A percentile compares a stretch with the other conserved stretches of the same genome.
Evolutionary conservation across 2,113 vertebrate genomes (phyloP).

Genomic region (Symphodus melops): DNA sequence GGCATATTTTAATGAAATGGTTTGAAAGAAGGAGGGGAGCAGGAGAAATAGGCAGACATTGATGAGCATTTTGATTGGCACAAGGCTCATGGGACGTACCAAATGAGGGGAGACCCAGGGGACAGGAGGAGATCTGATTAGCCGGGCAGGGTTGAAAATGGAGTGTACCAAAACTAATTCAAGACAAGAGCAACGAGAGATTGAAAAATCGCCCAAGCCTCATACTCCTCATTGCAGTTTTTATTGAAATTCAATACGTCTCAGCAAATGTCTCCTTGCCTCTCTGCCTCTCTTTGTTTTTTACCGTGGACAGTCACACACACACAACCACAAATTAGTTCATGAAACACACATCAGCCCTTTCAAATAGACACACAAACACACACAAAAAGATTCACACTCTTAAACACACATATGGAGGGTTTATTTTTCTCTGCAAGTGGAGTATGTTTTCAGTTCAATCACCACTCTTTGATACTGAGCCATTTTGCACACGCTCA

Average conservation of each 20-base stretch:
- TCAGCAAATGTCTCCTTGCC: conserved; percentile 56
- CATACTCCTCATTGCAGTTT: conserved; percentile 59
- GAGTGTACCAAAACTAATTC: conserved; percentile 77
- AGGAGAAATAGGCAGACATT: conserved; percentile 63
- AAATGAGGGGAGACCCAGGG: conserved; percentile 70
- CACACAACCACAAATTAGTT: conserved; percentile 14
- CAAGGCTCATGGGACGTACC: conserved; percentile 74
- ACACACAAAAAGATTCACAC: conserved; percentile 32
- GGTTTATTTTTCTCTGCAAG: conserved; percentile 59
- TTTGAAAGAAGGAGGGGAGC: conserved; percentile 42
- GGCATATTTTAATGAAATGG: conserved; percentile 63
- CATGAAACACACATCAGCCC: conserved; percentile 18
- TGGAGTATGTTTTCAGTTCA: conserved; percentile 70
- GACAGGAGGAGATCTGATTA: conserved; percentile 73
- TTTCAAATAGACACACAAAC: conserved; percentile 9
- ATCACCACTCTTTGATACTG: conserved; percentile 76
- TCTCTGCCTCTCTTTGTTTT: conserved; percentile 56
- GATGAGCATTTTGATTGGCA: conserved; percentile 81
- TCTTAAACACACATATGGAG: conserved; percentile 24
- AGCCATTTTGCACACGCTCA: conserved; percentile 76
- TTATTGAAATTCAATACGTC: conserved; percentile 82
- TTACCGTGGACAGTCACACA: conserved; percentile 42
- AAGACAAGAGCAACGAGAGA: conserved; percentile 66
- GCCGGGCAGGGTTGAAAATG: conserved; percentile 68
- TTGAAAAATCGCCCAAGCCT: conserved; percentile 68